A percentile compares a stretch with the other conserved stretches of the same genome.
Evolutionary conservation across 1,140 invertebrate species (phyloP).

Genomic region (Tetraneura akinire): DNA sequence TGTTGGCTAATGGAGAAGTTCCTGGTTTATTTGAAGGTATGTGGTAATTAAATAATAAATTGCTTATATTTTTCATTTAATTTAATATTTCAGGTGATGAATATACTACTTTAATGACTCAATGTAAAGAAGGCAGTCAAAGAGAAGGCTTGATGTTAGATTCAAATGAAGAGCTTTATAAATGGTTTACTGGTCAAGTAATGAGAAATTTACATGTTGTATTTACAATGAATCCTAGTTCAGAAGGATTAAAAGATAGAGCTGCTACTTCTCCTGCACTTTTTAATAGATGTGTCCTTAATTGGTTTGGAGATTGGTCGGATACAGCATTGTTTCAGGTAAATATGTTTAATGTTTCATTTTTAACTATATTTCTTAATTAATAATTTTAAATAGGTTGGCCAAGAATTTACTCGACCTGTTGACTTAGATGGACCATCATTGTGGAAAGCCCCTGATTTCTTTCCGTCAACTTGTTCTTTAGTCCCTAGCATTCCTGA

Average conservation of each 20-base stretch:
- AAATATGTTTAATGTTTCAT: not conserved
- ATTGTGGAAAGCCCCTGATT: constrained; percentile 79
- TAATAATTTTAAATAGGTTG: constrained; percentile 64
- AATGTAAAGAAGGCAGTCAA: constrained; percentile 98
- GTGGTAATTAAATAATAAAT: not conserved
- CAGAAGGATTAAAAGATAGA: constrained; percentile 95
- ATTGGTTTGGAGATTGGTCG: constrained; percentile 99
- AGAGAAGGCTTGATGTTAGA: constrained; percentile 98
- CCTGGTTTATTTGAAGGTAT: constrained; percentile 82
- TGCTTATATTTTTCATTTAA: not conserved
- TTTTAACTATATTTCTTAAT: constrained; percentile 51
- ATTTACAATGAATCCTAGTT: constrained; percentile 99
- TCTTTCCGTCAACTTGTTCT: constrained; percentile 84
- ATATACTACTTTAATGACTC: constrained; percentile 98
- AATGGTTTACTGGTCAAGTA: constrained; percentile 97
- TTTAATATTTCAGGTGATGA: constrained; percentile 74
- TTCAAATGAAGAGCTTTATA: constrained; percentile 97
- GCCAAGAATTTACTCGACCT: constrained; percentile 82
- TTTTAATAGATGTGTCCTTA: constrained; percentile 98
- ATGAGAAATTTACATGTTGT: constrained; percentile 99
- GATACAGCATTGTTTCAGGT: constrained; percentile 95
- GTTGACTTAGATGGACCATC: constrained; percentile 79
- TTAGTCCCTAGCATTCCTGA: constrained; percentile 73
- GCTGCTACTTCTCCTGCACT: constrained; percentile 98
- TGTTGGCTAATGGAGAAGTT: constrained; percentile 98